A percentile compares a stretch with the other conserved stretches of the same genome.
phyloP scores from a whole-genome alignment of 2,888 invertebrate species.

The Metacarcinus magister region DNA sequence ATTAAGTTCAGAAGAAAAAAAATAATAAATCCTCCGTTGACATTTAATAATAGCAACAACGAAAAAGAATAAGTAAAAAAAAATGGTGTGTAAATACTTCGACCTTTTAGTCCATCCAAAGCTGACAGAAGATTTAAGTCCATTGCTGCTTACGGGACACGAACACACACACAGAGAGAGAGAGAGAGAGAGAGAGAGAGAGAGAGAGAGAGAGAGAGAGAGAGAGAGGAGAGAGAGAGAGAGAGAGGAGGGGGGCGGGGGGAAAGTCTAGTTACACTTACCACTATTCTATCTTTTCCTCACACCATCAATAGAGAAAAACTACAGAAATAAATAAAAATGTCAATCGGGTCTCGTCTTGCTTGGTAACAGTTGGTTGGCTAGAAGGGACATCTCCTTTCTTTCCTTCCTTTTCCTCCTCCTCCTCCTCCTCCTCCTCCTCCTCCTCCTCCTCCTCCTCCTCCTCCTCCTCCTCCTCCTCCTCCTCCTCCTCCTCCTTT shows the following conservation, averaged over 20 bases:
- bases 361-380: not conserved
- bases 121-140: not conserved
- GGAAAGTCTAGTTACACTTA: not conserved
- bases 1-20: not conserved
- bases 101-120: not conserved
- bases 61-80: not conserved
- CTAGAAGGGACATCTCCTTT: not conserved
- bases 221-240: not conserved
- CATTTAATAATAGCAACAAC: not conserved
- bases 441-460: slow-evolving; percentile 21
- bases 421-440: not conserved
- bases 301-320: not conserved
- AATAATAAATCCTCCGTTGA: not conserved
- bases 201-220: slow-evolving; percentile 38
- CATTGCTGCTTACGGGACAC: not conserved
- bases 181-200: slow-evolving; percentile 43
- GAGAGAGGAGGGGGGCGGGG: too few species aligned
- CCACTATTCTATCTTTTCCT: not conserved
- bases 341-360: not conserved
- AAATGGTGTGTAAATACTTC: not conserved
- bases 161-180: not conserved
- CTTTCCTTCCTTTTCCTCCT: not conserved
- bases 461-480: not conserved
- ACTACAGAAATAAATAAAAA: not conserved
- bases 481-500: not conserved